Evolutionary conservation across 2,797 vertebrate genomes (phyloP), one percentile per base, ranked within the genome.

Genomic region (Phylloscopus collybita): DNA sequence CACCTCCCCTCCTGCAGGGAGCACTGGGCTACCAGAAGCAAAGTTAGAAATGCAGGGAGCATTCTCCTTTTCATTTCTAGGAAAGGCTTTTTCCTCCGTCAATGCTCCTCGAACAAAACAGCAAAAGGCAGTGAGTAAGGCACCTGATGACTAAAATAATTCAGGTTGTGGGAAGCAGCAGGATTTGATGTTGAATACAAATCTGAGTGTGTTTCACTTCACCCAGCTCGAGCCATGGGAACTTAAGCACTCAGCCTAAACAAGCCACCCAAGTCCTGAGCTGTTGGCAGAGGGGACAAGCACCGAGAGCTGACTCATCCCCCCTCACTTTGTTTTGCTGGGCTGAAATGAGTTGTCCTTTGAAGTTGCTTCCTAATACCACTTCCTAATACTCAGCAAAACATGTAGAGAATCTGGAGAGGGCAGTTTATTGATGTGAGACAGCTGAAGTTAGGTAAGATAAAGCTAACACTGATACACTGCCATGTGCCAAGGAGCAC

Each of bases 101-200:
- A 91, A 80, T 86, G 49, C 64, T 86, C 76, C 72, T 88, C 71
- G 86, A 93, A 82, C 74, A 93, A 93, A 94, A 74, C 78, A 93
- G 64, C 80, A 86, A 86, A 85, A 90, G 60, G 67, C 80, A 67
- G 38, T 94, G 94, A 97, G 83, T 94, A 93, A 97, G 94, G 83
- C 86, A 92, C 64, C 83, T 85, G 86, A 91, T 95, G 95, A 95
- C 93, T 96, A 87, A 84, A 95, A 86, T 67, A 87, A 92, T 82
- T 82, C 69, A 80, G 61, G 45, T 61, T 74, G 95, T 95, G 94
- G 92, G 92, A 96, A 92, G 92, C 67, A 90, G 80, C 36, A 89
- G 86, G 53, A 93, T 86, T 95, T 90, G 78, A 89, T 85, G 71
- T 85, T 66, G 71, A 91, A 70, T 70, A 93, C 66, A 84, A 93